phyloP scores from a whole-genome alignment of 2,797 vertebrate species.

The Periophthalmus magnuspinnatus region DNA sequence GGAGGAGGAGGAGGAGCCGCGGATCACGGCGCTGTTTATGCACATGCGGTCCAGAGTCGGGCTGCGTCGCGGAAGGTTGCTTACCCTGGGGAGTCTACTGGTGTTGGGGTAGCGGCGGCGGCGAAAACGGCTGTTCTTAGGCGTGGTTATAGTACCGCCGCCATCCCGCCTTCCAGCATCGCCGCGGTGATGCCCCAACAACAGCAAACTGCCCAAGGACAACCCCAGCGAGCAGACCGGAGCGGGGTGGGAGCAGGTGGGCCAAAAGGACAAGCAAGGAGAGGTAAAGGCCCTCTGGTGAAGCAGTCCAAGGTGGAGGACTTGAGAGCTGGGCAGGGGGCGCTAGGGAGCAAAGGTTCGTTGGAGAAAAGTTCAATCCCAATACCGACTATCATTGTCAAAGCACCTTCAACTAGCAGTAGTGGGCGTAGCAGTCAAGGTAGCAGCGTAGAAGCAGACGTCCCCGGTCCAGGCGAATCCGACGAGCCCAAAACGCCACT shows the following conservation, averaged over 20 bases:
- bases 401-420: conserved; percentile 93
- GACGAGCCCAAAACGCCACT: conserved; percentile 74
- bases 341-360: conserved; percentile 78
- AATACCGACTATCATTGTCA: conserved; percentile 93
- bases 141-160: conserved; percentile 78
- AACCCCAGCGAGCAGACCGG: conserved; percentile 71
- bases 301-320: conserved; percentile 93
- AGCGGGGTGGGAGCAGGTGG: conserved; percentile 59
- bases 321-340: conserved; percentile 70
- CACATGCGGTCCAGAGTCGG: conserved; percentile 77
- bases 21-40: conserved; percentile 71
- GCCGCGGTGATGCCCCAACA: conserved; percentile 78
- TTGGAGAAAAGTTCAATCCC: conserved; percentile 90
- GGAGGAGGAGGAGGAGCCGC: conserved; percentile 37
- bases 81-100: conserved; percentile 73
- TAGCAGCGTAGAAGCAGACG: conserved; percentile 89
- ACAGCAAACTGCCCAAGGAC: conserved; percentile 75
- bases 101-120: conserved; percentile 55
- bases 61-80: conserved; percentile 78
- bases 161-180: conserved; percentile 71
- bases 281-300: conserved; percentile 87
- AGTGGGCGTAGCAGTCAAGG: conserved; percentile 94
- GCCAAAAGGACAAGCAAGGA: conserved; percentile 76
- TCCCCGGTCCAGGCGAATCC: conserved; percentile 63
- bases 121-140: conserved; percentile 74